These are phyloP conservation scores for Pterobdella sp. DNA, from an alignment of 2,888 invertebrate genomes.

Conservation along the genomic window DNA sequence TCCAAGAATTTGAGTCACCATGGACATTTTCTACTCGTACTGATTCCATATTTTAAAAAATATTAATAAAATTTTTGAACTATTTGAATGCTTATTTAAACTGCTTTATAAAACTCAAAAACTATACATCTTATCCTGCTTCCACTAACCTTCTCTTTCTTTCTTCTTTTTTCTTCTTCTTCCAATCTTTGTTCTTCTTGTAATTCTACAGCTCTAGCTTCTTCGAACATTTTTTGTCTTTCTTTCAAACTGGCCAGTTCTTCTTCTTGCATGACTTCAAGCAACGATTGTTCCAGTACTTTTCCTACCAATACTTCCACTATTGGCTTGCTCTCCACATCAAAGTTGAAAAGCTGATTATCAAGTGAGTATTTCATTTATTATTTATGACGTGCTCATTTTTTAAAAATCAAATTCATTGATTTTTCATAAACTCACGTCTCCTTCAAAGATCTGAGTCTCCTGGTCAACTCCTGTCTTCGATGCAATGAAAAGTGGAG, in stretches of 20 bases:
- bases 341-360: slow-evolving; percentile 73
- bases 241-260: slow-evolving; percentile 72
- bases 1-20: no score
- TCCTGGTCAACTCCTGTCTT: slow-evolving; percentile 70
- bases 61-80: no score
- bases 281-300: slow-evolving; percentile 76
- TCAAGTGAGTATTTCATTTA: slow-evolving; percentile 10
- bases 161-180: slow-evolving; percentile 62
- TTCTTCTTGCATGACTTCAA: slow-evolving; percentile 85
- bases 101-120: no score
- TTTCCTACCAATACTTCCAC: slow-evolving; percentile 80
- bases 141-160: slow-evolving; percentile 48
- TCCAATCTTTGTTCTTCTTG: slow-evolving; percentile 73
- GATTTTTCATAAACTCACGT: slow-evolving; percentile 55
- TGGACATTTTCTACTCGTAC: no score
- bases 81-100: no score
- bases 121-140: no score
- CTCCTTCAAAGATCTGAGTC: slow-evolving; percentile 83
- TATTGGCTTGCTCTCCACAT: slow-evolving; percentile 79
- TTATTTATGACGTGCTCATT: no score
- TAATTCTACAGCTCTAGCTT: slow-evolving; percentile 70
- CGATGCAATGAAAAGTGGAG: slow-evolving; percentile 68
- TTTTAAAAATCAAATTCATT: no score
- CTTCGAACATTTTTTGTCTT: slow-evolving; percentile 66
- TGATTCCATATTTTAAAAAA: no score